Conservation (phyloP, 2,888 invertebrate genomes). For the Cantharis rufa region DNA sequence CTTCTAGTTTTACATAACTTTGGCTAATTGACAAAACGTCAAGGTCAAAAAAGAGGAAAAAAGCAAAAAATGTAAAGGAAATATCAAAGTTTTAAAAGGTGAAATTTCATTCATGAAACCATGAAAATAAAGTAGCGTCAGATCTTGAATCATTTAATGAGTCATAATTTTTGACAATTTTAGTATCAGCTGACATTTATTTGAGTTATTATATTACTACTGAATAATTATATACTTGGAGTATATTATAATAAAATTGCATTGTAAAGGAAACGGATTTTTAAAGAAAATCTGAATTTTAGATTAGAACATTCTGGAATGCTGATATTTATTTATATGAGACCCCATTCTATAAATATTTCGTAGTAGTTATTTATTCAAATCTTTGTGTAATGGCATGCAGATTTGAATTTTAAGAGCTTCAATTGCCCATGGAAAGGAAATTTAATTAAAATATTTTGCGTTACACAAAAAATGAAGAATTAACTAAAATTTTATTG, state of each 20-base stretch:
- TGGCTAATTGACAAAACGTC: too few relatives aligned
- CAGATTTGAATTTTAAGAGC: neutral
- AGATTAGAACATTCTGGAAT: neutral
- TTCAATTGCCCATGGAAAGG: neutral
- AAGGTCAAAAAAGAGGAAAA: too few relatives aligned
- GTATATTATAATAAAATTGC: too few relatives aligned
- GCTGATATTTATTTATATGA: neutral
- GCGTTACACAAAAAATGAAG: neutral
- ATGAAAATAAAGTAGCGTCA: neutral
- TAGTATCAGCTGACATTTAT: neutral
- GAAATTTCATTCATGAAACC: neutral
- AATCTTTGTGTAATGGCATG: neutral
- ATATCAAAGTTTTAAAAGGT: neutral
- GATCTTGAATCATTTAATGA: neutral
- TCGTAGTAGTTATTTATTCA: neutral
- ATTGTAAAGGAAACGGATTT: too few relatives aligned
- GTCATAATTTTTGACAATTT: neutral
- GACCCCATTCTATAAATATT: neutral
- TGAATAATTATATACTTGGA: too few relatives aligned
- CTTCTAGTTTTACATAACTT: too few relatives aligned
- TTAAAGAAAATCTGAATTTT: neutral
- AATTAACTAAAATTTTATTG: slow-evolving; percentile 6
- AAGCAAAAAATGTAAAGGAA: too few relatives aligned
- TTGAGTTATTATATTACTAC: too few relatives aligned
- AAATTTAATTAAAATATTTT: neutral